Evolutionary conservation across 1,140 invertebrate species (phyloP), one percentile per base, ranked within the genome.

Genomic region (Scaptomyza montana): DNA sequence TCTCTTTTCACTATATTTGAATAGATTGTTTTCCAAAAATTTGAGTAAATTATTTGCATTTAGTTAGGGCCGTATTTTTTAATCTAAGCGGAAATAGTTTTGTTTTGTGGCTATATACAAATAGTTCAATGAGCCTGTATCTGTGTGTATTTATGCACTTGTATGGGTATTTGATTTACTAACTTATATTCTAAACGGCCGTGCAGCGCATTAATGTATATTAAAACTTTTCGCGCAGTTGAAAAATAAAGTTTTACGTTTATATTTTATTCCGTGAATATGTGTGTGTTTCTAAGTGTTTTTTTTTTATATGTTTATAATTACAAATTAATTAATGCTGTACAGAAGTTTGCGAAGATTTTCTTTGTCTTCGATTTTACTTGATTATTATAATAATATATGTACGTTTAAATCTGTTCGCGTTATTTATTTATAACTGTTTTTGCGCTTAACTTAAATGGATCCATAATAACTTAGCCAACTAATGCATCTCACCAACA

Each of bases 271-370:
- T 13, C 53, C 33, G 30, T 64, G 66, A 70, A 74, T 16, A 73
- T 56, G 43, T 59, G 45, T 63, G 19, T 60, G 10, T 59, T 64
- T 25, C 1, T 25, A 25, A 25, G 53, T 57, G 1, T 61, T 30
- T 41, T 3, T 69, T 30, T 53, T 53, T 8, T 71, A 74, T 68
- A 53, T 66, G 61, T 74, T 78, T 78, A 80, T 76, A 78, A 59
- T 89, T 87, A 87, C 77, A 89, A 87, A 87, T 87, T 87, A 87
- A 87, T 87, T 87, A 87, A 87, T 87, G 82, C 82, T 87, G 84
- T 87, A 87, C 82, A 87, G 64, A 82, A 69, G 71, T 85, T 68
- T 39, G 43, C 77, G 51, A 67, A 77, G 69, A 60, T 80, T 72
- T 56, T 70, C 60, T 46, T 64, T 53, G 30, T 46, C 56, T 59